Evolutionary conservation across 2,888 invertebrate genomes (phyloP).

Genomic region (Synergus gifuensis): DNA sequence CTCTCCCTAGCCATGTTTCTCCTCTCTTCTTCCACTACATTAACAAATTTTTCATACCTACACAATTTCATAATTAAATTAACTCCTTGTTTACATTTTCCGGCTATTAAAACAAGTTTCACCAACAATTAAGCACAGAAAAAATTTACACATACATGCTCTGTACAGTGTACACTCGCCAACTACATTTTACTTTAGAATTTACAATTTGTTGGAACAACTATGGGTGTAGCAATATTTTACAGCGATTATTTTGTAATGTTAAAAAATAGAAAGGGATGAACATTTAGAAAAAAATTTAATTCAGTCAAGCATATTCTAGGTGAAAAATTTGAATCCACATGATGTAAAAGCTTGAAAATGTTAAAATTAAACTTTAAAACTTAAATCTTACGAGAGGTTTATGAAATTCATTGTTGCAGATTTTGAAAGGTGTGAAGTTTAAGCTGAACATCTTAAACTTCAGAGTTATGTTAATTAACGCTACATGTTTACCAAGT

Average conservation of each 20-base stretch:
- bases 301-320: no score
- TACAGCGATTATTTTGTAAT: no score
- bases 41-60: slow-evolving; percentile 50
- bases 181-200: neutral
- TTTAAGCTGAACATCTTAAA: neutral
- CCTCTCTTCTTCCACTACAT: slow-evolving; percentile 34
- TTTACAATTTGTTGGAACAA: neutral
- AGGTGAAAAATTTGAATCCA: no score
- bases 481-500: neutral
- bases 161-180: neutral
- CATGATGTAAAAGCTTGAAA: neutral
- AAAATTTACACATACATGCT: neutral
- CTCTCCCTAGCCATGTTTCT: slow-evolving; percentile 1
- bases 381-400: neutral
- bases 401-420: neutral
- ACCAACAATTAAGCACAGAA: neutral
- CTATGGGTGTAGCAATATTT: no score
- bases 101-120: neutral
- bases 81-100: neutral
- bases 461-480: neutral
- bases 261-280: no score
- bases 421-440: neutral
- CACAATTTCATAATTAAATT: neutral
- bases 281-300: no score
- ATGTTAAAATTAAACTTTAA: neutral